phyloP scores from a whole-genome alignment of 2,113 vertebrate species.

The Malurus elegans region DNA sequence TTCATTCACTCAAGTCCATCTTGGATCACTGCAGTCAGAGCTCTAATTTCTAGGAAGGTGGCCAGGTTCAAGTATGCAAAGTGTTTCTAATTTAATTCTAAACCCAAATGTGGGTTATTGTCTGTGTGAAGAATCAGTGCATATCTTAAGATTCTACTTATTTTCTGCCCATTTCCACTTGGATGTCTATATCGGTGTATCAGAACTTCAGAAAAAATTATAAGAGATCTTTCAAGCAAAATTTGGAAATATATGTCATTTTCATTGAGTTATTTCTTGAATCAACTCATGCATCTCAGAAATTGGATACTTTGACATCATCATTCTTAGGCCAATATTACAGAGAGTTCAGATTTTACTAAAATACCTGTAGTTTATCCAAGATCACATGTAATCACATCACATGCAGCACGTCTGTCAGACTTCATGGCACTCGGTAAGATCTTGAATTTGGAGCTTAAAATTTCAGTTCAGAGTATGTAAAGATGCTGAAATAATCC shows the following conservation, averaged over 20 bases:
- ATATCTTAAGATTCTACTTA: neutral
- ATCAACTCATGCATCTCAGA: neutral
- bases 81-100: neutral
- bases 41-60: neutral
- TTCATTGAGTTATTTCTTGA: neutral
- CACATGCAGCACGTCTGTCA: neutral
- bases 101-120: neutral
- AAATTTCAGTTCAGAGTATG: neutral
- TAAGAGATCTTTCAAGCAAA: neutral
- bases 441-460: neutral
- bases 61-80: neutral
- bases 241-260: neutral
- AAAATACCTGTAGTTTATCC: neutral
- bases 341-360: neutral
- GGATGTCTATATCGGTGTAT: neutral
- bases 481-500: neutral
- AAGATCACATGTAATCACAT: neutral
- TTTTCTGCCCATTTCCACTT: neutral
- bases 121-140: neutral
- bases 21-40: neutral
- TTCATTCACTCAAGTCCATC: fast-evolving
- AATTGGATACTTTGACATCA: neutral
- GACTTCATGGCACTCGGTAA: neutral
- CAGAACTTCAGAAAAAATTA: neutral
- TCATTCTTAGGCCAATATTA: neutral